A percentile compares a stretch with the other conserved stretches of the same genome.
phyloP scores from a whole-genome alignment of 2,113 vertebrate species.

The Nesoenas mayeri region DNA sequence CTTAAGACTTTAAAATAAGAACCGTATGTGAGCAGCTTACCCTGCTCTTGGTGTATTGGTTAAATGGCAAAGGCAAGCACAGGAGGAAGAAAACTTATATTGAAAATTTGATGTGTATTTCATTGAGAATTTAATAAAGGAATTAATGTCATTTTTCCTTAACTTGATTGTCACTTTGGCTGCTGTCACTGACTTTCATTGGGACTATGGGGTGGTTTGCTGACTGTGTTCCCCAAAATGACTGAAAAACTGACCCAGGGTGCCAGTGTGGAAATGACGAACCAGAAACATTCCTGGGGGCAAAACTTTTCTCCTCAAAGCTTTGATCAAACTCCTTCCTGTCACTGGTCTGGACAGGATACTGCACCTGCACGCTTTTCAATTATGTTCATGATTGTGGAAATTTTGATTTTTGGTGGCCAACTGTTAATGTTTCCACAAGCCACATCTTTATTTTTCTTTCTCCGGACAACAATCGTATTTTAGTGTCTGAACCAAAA shows the following conservation, averaged over 20 bases:
- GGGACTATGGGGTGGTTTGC: fast-evolving
- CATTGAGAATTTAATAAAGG: background rate
- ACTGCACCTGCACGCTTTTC: background rate
- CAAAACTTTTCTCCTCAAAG: background rate
- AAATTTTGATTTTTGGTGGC: fast-evolving
- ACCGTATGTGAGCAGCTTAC: background rate
- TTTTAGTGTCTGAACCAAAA: background rate
- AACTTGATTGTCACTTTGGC: background rate
- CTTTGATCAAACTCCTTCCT: background rate
- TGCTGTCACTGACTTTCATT: fast-evolving
- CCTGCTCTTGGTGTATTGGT: background rate
- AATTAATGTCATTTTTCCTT: background rate
- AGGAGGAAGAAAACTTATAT: background rate
- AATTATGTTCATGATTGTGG: background rate
- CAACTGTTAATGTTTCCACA: fast-evolving
- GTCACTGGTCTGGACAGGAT: fast-evolving
- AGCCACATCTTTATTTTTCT: background rate
- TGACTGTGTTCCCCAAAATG: fast-evolving
- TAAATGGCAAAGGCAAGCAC: background rate
- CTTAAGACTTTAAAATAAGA: background rate
- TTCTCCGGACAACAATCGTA: fast-evolving
- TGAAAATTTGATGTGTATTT: background rate
- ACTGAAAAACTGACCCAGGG: background rate
- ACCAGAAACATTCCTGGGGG: background rate
- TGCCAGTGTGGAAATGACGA: background rate